Percentiles rank a stretch among this genome's conserved stretches.
These are phyloP conservation scores for Polyodon spathula DNA, from an alignment of 2,113 vertebrate species.

Conservation along the genomic window DNA sequence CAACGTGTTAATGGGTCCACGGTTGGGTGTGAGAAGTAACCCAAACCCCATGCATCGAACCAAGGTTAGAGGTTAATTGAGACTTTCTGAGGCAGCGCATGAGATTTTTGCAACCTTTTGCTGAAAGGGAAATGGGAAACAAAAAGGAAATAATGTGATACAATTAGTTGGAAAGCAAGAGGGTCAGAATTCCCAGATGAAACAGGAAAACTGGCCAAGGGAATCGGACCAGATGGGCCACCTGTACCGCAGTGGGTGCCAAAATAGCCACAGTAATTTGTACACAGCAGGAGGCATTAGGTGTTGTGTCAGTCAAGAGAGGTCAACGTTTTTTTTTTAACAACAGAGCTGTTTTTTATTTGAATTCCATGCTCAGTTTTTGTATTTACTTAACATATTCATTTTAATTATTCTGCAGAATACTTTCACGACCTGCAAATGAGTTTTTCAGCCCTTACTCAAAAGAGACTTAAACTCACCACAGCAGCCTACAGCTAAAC, in stretches of 20 bases:
- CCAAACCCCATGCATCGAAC: conserved; percentile 73
- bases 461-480: not conserved
- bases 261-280: conserved; percentile 51
- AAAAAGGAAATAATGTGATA: conserved; percentile 89
- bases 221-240: conserved; percentile 66
- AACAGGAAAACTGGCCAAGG: conserved; percentile 54
- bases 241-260: conserved; percentile 55
- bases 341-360: conserved; percentile 1
- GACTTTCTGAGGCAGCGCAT: conserved; percentile 78
- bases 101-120: conserved; percentile 85
- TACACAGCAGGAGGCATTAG: conserved; percentile 39
- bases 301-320: conserved; percentile 30
- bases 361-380: conserved; percentile 2
- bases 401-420: not conserved
- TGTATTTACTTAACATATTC: not conserved
- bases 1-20: conserved; percentile 83
- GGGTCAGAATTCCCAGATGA: conserved; percentile 68
- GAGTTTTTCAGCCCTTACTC: not conserved
- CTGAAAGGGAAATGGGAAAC: conserved; percentile 60
- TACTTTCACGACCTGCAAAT: not conserved
- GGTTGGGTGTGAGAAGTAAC: conserved; percentile 87
- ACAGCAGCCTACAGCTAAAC: no score
- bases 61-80: conserved; percentile 88
- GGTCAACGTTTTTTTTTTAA: not conserved
- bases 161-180: conserved; percentile 81